A percentile compares a stretch with the other conserved stretches of the same genome.
Conservation (phyloP, 2,888 invertebrate species). For the Peribatodes rhomboidaria region DNA sequence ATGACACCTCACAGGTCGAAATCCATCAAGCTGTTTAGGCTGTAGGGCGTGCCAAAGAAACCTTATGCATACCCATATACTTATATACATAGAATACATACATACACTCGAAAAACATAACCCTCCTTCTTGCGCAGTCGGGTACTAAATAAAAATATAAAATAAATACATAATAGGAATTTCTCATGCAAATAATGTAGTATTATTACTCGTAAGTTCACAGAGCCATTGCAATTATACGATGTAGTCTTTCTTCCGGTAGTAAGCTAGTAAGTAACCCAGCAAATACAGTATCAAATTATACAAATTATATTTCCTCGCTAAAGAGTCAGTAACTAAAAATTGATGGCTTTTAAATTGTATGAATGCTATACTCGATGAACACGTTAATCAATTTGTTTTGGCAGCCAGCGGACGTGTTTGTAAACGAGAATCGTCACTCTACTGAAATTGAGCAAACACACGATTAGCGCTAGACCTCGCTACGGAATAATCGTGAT, state of each 20-base stretch:
- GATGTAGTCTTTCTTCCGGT: constrained; percentile 64
- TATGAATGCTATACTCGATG: constrained; percentile 25
- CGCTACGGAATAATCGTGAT: constrained; percentile 38
- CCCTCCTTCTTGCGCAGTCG: too few species aligned
- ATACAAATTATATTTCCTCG: constrained; percentile 58
- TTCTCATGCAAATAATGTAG: neutral
- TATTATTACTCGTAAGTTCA: constrained; percentile 46
- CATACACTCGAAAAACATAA: too few species aligned
- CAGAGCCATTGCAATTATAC: constrained; percentile 67
- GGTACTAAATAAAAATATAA: too few species aligned
- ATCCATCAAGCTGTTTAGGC: too few species aligned
- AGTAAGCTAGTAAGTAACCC: constrained; percentile 35
- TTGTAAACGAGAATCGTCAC: constrained; percentile 29
- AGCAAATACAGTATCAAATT: too few species aligned
- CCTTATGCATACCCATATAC: too few species aligned
- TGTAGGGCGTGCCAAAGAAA: too few species aligned
- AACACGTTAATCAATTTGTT: constrained; percentile 38
- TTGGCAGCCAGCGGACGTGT: constrained; percentile 35
- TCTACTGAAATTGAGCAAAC: constrained; percentile 37
- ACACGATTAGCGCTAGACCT: constrained; percentile 40
- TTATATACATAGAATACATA: neutral
- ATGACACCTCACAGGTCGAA: too few species aligned
- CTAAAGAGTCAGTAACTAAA: constrained; percentile 49
- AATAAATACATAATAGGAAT: too few species aligned
- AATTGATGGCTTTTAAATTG: constrained; percentile 23